Evolutionary conservation across 2,888 invertebrate species (phyloP).

Genomic region (Philonicus albiceps): DNA sequence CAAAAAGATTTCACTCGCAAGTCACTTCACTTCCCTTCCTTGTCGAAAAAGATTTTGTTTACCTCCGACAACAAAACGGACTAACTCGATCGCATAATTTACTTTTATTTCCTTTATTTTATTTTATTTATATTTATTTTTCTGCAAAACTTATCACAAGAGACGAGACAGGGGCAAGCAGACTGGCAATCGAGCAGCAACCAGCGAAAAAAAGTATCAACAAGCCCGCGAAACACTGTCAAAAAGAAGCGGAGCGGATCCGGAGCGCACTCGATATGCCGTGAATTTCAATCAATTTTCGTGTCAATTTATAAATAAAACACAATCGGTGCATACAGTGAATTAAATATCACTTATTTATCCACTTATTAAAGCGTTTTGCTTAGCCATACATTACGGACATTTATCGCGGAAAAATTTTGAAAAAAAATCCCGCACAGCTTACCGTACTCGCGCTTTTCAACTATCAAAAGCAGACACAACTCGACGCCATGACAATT

Average conservation of each 20-base stretch:
- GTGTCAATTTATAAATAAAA: constrained; percentile 32
- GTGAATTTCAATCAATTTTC: constrained; percentile 24
- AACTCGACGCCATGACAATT: constrained; percentile 50
- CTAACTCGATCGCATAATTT: constrained; percentile 24
- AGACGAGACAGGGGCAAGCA: neutral
- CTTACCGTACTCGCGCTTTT: constrained; percentile 31
- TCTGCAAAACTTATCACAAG: constrained; percentile 20
- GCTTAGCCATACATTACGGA: constrained; percentile 4
- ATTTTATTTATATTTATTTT: neutral
- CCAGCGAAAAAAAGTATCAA: constrained; percentile 33
- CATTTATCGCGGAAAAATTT: neutral
- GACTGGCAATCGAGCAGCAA: neutral
- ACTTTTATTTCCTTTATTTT: constrained; percentile 10
- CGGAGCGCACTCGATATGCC: neutral
- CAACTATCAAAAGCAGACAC: constrained; percentile 44
- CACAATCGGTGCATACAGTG: neutral
- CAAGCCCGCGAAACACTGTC: constrained; percentile 41
- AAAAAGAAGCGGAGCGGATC: neutral
- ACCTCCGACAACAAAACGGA: constrained; percentile 5
- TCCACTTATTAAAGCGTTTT: constrained; percentile 13
- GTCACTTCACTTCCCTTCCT: neutral
- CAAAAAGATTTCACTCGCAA: neutral
- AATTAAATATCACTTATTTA: neutral
- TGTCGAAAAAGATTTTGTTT: neutral
- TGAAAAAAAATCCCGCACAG: constrained; percentile 1